phyloP scores from a whole-genome alignment of 2,888 invertebrate species.

The Archips xylosteana region DNA sequence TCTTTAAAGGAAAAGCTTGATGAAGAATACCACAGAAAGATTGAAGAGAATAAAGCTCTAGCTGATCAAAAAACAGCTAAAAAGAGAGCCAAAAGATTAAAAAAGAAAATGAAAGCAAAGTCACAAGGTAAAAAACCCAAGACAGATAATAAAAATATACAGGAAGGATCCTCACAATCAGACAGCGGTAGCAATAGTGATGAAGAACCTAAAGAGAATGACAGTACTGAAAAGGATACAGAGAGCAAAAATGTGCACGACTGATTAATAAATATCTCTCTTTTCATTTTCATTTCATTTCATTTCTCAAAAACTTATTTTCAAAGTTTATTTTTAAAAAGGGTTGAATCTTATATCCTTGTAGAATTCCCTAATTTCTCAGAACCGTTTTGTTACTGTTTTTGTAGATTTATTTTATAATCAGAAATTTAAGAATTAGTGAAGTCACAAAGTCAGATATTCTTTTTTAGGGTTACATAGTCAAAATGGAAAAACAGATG shows the following conservation, averaged over 20 bases:
- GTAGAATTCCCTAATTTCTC: not conserved
- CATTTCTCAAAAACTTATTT: conserved; percentile 24
- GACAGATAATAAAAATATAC: conserved; percentile 50
- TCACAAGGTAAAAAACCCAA: conserved; percentile 75
- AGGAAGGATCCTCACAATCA: conserved; percentile 61
- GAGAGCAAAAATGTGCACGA: conserved; percentile 46
- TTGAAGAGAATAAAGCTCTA: conserved; percentile 89
- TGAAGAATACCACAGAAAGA: conserved; percentile 91
- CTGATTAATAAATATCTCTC: conserved; percentile 39
- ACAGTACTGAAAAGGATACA: conserved; percentile 47
- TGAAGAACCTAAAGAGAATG: conserved; percentile 54
- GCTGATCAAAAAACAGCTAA: conserved; percentile 95
- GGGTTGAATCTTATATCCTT: not conserved
- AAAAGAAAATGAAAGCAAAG: conserved; percentile 87
- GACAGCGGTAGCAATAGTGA: conserved; percentile 59
- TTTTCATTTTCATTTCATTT: too few species aligned
- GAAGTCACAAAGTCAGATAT: too few species aligned
- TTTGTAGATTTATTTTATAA: too few species aligned
- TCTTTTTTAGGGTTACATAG: too few species aligned
- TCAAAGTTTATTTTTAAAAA: not conserved
- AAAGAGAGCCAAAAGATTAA: conserved; percentile 94
- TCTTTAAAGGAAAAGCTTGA: conserved; percentile 91
- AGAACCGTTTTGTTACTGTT: too few species aligned
- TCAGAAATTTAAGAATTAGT: too few species aligned
- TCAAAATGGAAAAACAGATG: too few species aligned